These are phyloP conservation scores for Watsonalla binaria DNA, from an alignment of 2,888 invertebrate species.

Conservation along the genomic window DNA sequence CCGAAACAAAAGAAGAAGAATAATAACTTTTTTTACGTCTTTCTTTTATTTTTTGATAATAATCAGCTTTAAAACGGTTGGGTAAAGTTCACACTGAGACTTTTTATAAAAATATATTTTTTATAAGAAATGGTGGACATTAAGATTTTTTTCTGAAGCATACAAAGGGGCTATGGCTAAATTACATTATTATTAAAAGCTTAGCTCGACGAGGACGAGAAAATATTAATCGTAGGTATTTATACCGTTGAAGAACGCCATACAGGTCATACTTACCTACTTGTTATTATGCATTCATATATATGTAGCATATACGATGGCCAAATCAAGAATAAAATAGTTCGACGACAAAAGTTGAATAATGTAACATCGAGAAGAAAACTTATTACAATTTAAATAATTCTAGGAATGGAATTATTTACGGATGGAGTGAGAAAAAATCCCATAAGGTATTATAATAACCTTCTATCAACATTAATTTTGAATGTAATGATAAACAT, in stretches of 20 bases:
- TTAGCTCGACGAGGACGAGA: no score
- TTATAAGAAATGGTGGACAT: not conserved
- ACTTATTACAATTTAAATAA: no score
- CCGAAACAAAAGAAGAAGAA: constrained; percentile 8
- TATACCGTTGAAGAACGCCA: no score
- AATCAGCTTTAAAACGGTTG: not conserved
- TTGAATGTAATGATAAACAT: not conserved
- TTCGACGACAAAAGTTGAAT: no score
- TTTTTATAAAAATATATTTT: not conserved
- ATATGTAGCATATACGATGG: not conserved
- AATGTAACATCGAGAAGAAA: no score
- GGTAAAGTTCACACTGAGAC: not conserved
- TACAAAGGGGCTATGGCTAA: not conserved
- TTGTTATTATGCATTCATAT: no score
- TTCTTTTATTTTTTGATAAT: constrained; percentile 5
- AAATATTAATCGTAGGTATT: no score
- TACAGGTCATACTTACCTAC: no score
- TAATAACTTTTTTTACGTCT: constrained; percentile 10
- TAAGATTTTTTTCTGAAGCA: not conserved
- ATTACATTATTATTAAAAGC: not conserved
- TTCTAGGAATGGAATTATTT: no score
- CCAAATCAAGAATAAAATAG: not conserved
- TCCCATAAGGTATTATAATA: no score
- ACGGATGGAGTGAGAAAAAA: no score
- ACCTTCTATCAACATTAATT: no score